Conservation (phyloP, 1,140 invertebrate genomes). For the Popillia japonica region DNA sequence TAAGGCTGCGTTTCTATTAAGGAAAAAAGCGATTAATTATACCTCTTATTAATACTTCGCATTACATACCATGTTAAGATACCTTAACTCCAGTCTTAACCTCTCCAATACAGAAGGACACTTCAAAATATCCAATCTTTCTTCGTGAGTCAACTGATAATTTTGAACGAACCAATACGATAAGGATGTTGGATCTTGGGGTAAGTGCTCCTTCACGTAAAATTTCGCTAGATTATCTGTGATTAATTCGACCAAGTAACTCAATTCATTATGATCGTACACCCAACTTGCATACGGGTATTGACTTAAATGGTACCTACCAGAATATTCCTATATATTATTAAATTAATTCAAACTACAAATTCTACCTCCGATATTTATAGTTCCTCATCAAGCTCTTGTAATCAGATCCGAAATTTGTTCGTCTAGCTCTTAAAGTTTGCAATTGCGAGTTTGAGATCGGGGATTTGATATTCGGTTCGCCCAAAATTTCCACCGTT, state of each 20-base stretch:
- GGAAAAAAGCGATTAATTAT: background rate
- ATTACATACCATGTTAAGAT: conserved; percentile 48
- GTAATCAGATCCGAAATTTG: conserved; percentile 44
- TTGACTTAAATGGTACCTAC: conserved; percentile 54
- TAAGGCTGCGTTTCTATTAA: conserved; percentile 67
- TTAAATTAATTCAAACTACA: background rate
- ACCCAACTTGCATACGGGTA: conserved; percentile 53
- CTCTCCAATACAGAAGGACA: conserved; percentile 54
- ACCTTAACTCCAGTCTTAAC: conserved; percentile 51
- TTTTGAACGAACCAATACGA: conserved; percentile 60
- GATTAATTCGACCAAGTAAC: conserved; percentile 53
- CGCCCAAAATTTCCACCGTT: conserved; percentile 53
- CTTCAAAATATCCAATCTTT: conserved; percentile 54
- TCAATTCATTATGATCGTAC: conserved; percentile 56
- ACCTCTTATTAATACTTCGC: background rate
- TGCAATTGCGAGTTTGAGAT: conserved; percentile 53
- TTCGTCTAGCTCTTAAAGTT: conserved; percentile 48
- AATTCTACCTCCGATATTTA: conserved; percentile 51
- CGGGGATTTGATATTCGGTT: conserved; percentile 52
- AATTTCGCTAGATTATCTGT: conserved; percentile 49
- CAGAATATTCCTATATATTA: background rate
- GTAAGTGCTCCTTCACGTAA: conserved; percentile 54
- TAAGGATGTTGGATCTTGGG: conserved; percentile 55
- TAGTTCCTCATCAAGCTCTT: conserved; percentile 46
- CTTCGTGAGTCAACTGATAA: conserved; percentile 55